Evolutionary conservation across 2,113 vertebrate genomes (phyloP).

Genomic region (Cavia porcellus): DNA sequence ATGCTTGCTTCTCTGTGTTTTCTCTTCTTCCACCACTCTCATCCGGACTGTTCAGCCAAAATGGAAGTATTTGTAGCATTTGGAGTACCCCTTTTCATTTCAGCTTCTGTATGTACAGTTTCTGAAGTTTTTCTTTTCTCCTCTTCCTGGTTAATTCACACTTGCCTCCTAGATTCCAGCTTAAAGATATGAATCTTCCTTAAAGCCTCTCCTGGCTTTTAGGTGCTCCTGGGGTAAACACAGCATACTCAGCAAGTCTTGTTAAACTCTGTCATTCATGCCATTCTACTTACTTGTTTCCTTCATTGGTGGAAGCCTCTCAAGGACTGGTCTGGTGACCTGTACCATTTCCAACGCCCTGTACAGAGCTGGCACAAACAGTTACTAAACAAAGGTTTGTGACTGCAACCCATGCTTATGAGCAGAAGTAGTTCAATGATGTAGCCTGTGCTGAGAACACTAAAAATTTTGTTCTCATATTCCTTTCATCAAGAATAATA

Average conservation of each 20-base stretch:
- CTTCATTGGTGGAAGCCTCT: background rate
- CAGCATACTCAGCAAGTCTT: background rate
- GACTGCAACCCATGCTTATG: background rate
- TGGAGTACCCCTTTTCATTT: background rate
- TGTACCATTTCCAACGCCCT: background rate
- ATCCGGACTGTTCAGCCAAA: background rate
- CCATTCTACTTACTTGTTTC: background rate
- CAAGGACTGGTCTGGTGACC: background rate
- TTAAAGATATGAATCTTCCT: background rate
- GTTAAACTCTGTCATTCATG: background rate
- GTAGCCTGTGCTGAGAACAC: background rate
- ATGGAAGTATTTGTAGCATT: background rate
- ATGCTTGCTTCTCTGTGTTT: background rate
- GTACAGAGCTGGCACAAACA: background rate
- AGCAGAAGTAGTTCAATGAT: background rate
- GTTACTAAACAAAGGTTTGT: background rate
- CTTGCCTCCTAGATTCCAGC: background rate
- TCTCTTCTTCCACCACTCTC: background rate
- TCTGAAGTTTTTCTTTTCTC: background rate
- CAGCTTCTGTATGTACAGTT: background rate
- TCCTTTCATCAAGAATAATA: slow-evolving; percentile 19
- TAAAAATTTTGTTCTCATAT: background rate
- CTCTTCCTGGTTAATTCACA: background rate
- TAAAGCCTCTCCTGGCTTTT: background rate
- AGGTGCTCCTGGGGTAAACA: background rate